Percentiles rank a stretch among this genome's conserved stretches.
Evolutionary conservation across 2,113 vertebrate genomes (phyloP).

Genomic region (Ailurus styani): DNA sequence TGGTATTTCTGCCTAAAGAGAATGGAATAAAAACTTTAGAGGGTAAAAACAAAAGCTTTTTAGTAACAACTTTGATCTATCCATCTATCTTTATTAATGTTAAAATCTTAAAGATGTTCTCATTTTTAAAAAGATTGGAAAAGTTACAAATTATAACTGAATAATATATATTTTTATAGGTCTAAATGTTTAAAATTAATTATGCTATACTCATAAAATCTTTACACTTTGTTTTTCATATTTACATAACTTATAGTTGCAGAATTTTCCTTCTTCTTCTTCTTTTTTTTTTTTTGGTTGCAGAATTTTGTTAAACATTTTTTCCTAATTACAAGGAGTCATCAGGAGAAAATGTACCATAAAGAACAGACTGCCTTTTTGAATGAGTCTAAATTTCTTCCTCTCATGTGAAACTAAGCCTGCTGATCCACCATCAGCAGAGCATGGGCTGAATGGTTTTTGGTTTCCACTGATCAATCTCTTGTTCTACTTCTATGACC

Average conservation of each 20-base stretch:
- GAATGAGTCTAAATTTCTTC: not conserved
- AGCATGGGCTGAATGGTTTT: not conserved
- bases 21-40: not conserved
- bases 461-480: not conserved
- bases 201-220: not conserved
- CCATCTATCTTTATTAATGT: not conserved
- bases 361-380: not conserved
- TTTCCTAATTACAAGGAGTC: not conserved
- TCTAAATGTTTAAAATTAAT: constrained; percentile 28
- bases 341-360: not conserved
- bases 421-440: not conserved
- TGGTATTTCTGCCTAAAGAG: not conserved
- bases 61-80: not conserved
- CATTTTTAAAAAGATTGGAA: not conserved
- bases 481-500: not conserved
- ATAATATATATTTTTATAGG: not conserved
- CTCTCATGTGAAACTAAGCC: not conserved
- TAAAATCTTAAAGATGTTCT: not conserved
- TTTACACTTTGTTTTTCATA: not conserved
- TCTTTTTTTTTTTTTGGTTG: not conserved
- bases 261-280: not conserved
- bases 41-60: not conserved
- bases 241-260: not conserved
- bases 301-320: constrained; percentile 13
- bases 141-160: not conserved